Percentiles rank a stretch among this genome's conserved stretches.
These are phyloP conservation scores for Apis florea DNA, from an alignment of 1,140 invertebrate species.

Conservation along the genomic window DNA sequence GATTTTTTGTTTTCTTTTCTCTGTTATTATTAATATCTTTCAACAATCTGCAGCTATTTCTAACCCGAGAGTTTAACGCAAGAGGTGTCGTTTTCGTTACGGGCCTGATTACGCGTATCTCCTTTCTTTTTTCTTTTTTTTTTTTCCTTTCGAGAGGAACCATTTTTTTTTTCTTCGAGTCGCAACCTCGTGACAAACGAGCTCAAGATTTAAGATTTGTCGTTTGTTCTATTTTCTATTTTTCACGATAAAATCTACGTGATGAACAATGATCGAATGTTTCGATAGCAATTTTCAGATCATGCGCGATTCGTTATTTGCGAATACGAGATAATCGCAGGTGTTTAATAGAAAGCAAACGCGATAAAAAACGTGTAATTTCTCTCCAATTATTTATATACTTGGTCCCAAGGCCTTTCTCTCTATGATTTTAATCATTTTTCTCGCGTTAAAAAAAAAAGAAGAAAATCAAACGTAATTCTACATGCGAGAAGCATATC, in stretches of 20 bases:
- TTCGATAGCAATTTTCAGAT: neutral
- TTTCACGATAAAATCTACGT: neutral
- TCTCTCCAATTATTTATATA: too few relatives aligned
- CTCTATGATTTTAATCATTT: too few relatives aligned
- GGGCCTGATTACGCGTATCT: too few relatives aligned
- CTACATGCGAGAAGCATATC: too few relatives aligned
- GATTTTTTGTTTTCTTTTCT: neutral
- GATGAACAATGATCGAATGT: too few relatives aligned
- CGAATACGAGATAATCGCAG: neutral
- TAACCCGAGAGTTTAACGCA: constrained; percentile 61
- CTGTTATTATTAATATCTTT: neutral
- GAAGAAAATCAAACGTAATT: too few relatives aligned
- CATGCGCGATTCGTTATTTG: neutral
- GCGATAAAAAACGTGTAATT: too few relatives aligned
- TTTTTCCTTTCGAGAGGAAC: too few relatives aligned
- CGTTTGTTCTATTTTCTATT: neutral
- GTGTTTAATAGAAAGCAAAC: neutral
- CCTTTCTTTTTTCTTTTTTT: too few relatives aligned
- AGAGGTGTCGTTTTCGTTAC: neutral
- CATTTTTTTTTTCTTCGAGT: too few relatives aligned
- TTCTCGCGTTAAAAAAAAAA: too few relatives aligned
- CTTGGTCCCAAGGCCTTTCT: too few relatives aligned
- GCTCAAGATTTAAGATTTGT: neutral
- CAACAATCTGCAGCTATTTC: constrained; percentile 77
- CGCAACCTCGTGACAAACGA: neutral